Evolutionary conservation across 2,797 vertebrate species (phyloP), one percentile per base, ranked within the genome.

Genomic region (Serranus cabrilla): DNA sequence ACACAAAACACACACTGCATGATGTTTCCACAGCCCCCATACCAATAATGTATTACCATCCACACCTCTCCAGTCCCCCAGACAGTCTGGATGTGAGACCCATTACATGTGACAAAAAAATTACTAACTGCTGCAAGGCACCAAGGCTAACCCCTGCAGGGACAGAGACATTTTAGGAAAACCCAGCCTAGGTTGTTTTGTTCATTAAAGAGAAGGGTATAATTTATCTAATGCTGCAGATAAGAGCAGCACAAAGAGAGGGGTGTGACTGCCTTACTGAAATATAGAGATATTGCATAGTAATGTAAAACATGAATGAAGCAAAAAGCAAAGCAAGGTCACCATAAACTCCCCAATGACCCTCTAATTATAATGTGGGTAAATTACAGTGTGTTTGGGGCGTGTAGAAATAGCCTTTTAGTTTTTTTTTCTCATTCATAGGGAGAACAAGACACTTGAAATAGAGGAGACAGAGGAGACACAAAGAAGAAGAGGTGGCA

Each of bases 401-500:
- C 10, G 27, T 25, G 59, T 6, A 16, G 5, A 37, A 42, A 34
- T 13, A 25, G 16, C 16, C 11, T 34, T 49, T 39, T 4, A 14
- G 16, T 34, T 34, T 59, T 25, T 10, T 3, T 34, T 54, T 43
- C 27, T 74, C 23, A 75, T 69, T 71, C 37, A 75, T 0, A n/a
- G 11, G n/a, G 20, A 25, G 11, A 74, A 79, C 81, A 86, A 77
- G 74, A 76, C 64, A 71, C 13, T 55, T 45, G 17, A 16, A 52
- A 20, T 46, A 27, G 66, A 11, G 39, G 21, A 69, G 68, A 42
- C 51, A 59, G 59, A 11, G 34, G 40, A 58, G 34, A 69, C 52
- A 69, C 21, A 71, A 54, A 21, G 34, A 27, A 39, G 13, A 67
- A 42, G 39, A 49, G 2, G 46, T 59, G 31, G 66, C 42, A 57